Evolutionary conservation across 1,140 invertebrate genomes (phyloP).

Genomic region (Mesaphorura yosii): DNA sequence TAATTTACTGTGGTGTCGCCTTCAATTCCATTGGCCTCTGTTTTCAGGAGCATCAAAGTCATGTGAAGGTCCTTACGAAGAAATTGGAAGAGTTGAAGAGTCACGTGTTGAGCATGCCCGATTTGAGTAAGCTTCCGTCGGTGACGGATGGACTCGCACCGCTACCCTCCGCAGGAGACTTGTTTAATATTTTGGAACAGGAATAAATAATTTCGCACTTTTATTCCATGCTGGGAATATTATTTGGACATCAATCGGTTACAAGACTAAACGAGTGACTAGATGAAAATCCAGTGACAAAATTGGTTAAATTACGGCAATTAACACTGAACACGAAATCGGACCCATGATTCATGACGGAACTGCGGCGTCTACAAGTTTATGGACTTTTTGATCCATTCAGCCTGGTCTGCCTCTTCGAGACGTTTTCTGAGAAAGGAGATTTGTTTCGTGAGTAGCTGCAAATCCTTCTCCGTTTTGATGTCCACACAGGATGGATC

Average conservation of each 20-base stretch:
- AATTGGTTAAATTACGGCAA: too few relatives aligned
- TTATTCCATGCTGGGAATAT: neutral
- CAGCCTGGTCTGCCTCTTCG: slow-evolving; percentile 25
- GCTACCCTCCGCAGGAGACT: slow-evolving; percentile 82
- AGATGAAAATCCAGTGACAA: neutral
- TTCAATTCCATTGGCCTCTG: neutral
- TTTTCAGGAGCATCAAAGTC: slow-evolving; percentile 59
- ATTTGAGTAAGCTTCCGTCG: slow-evolving; percentile 76
- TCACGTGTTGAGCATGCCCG: slow-evolving; percentile 83
- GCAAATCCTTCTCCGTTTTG: slow-evolving; percentile 26
- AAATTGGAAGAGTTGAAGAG: slow-evolving; percentile 63
- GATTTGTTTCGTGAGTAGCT: slow-evolving; percentile 25
- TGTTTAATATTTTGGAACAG: slow-evolving; percentile 50
- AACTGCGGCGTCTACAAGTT: neutral
- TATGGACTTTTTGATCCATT: slow-evolving; percentile 23
- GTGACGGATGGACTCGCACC: slow-evolving; percentile 80
- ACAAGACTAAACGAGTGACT: too few relatives aligned
- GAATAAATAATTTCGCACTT: neutral
- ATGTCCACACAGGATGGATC: slow-evolving; percentile 11
- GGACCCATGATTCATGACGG: neutral
- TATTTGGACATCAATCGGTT: too few relatives aligned
- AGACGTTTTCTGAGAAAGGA: slow-evolving; percentile 19
- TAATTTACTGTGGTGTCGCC: neutral
- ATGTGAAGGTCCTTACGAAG: slow-evolving; percentile 19
- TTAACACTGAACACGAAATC: neutral